Evolutionary conservation across 2,797 vertebrate genomes (phyloP).

Genomic region (Percopsis omiscomaycus): DNA sequence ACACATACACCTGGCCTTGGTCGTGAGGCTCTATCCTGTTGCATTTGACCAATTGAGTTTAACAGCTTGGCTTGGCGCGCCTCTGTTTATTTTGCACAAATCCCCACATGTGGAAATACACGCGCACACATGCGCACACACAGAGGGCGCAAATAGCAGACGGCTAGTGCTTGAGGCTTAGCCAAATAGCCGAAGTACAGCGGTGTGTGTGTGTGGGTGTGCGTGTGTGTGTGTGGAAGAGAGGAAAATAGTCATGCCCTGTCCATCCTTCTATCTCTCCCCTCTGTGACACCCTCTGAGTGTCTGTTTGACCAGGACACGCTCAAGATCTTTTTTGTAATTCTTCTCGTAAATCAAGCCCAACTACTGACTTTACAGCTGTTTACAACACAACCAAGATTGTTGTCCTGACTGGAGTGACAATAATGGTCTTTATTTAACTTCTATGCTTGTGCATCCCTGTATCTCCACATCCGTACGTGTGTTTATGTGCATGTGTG

Average conservation of each 20-base stretch:
- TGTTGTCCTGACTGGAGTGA: neutral
- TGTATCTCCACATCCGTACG: neutral
- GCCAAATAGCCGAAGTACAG: neutral
- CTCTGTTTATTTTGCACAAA: conserved; percentile 46
- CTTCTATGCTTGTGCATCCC: conserved; percentile 7
- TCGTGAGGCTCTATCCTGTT: conserved; percentile 20
- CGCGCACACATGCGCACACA: conserved; percentile 11
- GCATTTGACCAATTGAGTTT: conserved; percentile 56
- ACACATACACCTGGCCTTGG: conserved; percentile 5
- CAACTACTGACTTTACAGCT: too few relatives aligned
- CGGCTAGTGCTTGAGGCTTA: neutral
- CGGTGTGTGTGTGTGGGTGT: conserved; percentile 1
- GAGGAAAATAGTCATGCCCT: neutral
- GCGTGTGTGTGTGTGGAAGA: neutral
- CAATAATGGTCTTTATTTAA: too few relatives aligned
- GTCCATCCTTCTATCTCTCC: neutral
- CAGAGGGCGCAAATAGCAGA: conserved; percentile 26
- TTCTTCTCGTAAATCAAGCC: too few relatives aligned
- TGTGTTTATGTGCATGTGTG: conserved; percentile 13
- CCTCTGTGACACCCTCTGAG: neutral
- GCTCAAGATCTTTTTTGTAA: too few relatives aligned
- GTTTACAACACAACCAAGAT: too few relatives aligned
- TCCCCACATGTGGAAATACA: conserved; percentile 43
- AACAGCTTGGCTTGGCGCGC: conserved; percentile 52
- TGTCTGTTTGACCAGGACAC: neutral